Base-by-base conservation (phyloP, 2,888 invertebrate species). In the Ariolimax columbianus region DNA sequence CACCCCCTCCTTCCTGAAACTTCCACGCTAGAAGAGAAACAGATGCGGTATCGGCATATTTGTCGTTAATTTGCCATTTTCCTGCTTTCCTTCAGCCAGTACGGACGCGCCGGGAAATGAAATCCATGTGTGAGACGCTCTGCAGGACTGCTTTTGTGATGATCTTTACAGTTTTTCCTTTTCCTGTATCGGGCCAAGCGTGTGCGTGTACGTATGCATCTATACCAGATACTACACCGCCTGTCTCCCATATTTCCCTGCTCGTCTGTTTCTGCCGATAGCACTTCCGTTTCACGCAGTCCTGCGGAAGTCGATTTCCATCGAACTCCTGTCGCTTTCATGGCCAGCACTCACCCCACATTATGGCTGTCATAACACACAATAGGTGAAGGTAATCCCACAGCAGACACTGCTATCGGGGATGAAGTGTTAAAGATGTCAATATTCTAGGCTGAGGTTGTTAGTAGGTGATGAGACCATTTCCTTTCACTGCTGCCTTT, bases 41-140 rank as follows among this genome's bases (percentile, higher is more conserved):
- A 79, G 79, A 63, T 79, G 79, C 79, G 26, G 70, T 51, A 70
- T 51, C 55, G 51, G 38, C 72, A 70, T 55, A 72, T 72, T 81
- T 72, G 81, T 72, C 81, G 38, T 81, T 72, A 81, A 72, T 81
- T 81, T 81, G 81, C 81, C 72, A 70, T 72, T 70, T 72, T 40
- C 70, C 36, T 26, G 51, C 55, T 36, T 72, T 55, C 59, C 81
- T 26, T 55, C 72, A 33, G 33, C 51, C 81, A 14, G 1, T 14
- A 33, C 72, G 4, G 72, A 55, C 72, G 59, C 36, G 72, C n/a
- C 14, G 55, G 36, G 36, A 70, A 81, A 72, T 59, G 38, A 38
- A 55, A 51, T 66, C 70, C 81, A 81, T n/a, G 81, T 81, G 81
- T 72, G 38, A 38, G 55, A 70, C 43, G 51, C 63, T 51, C 59